Conservation (phyloP, 35 echinoderm and acorn worm genomes). For the Ophioderma brevispina region DNA sequence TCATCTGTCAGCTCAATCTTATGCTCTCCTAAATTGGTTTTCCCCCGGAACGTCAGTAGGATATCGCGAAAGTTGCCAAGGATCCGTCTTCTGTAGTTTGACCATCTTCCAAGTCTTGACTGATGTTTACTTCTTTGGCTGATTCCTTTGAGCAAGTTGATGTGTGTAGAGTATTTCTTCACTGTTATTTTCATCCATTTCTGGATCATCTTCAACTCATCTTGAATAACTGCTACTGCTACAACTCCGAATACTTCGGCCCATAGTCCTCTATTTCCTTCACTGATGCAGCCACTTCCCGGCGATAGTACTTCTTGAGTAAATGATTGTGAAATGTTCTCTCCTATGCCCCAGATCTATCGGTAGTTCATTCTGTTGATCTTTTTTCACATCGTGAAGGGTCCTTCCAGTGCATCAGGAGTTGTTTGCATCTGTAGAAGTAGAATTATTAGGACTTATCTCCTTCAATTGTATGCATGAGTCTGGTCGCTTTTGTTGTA, state of each 20-base stretch:
- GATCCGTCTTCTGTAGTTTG: background rate
- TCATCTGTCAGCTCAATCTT: slow-evolving; percentile 17
- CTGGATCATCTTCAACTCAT: background rate
- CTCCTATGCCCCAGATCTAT: background rate
- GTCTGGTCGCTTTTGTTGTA: slow-evolving; percentile 39
- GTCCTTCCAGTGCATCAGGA: slow-evolving; percentile 65
- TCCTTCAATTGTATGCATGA: slow-evolving; percentile 2
- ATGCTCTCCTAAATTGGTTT: slow-evolving; percentile 58
- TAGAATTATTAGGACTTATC: slow-evolving; percentile 69
- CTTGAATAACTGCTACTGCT: background rate
- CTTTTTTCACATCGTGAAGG: slow-evolving; percentile 30
- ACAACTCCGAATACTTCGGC: background rate
- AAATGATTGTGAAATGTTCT: slow-evolving; percentile 65
- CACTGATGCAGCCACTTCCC: background rate
- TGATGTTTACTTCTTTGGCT: slow-evolving; percentile 39
- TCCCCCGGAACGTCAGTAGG: slow-evolving; percentile 62
- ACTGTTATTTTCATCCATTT: background rate
- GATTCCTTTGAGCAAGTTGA: slow-evolving; percentile 15
- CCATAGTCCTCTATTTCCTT: background rate
- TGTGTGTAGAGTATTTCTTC: slow-evolving; percentile 20
- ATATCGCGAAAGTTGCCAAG: slow-evolving; percentile 22
- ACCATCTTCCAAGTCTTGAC: background rate
- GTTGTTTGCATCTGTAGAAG: slow-evolving; percentile 42
- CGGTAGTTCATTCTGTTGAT: slow-evolving; percentile 38
- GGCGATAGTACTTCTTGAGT: slow-evolving; percentile 50